A percentile compares a stretch with the other conserved stretches of the same genome.
These are phyloP conservation scores for Caiman crocodilus DNA, from an alignment of 2,797 vertebrate species.

Conservation along the genomic window DNA sequence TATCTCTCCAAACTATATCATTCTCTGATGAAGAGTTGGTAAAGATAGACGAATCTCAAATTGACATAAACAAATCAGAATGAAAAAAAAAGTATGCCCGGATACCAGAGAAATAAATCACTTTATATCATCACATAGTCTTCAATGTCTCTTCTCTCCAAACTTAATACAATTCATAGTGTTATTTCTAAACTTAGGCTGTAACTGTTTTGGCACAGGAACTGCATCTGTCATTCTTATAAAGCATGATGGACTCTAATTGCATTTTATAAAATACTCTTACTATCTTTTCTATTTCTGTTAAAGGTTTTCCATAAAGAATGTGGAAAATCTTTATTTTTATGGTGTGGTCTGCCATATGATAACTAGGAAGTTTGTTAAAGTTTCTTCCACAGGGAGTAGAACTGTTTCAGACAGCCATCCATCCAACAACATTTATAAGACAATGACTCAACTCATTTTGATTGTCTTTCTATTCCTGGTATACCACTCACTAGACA, in stretches of 20 bases:
- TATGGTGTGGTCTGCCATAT: no score
- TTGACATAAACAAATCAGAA: not conserved
- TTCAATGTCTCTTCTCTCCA: not conserved
- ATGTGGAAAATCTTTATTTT: not conserved
- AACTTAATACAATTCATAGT: not conserved
- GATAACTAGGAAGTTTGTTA: no score
- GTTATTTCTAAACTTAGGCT: not conserved
- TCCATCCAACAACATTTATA: not conserved
- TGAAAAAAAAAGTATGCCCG: not conserved
- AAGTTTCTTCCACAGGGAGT: no score
- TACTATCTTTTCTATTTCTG: not conserved
- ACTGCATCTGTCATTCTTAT: not conserved
- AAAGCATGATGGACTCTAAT: not conserved
- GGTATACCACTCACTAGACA: no score
- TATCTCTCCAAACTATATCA: not conserved
- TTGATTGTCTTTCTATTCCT: not conserved
- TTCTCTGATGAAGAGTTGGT: not conserved
- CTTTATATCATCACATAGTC: not conserved
- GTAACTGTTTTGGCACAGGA: not conserved
- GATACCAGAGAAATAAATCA: not conserved
- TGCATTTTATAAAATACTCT: not conserved
- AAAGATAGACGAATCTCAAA: not conserved
- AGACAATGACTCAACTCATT: not conserved
- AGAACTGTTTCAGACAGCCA: no score
- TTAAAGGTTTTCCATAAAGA: not conserved